A percentile compares a stretch with the other conserved stretches of the same genome.
phyloP scores from a whole-genome alignment of 2,888 invertebrate species.

The Cephus spinipes region DNA sequence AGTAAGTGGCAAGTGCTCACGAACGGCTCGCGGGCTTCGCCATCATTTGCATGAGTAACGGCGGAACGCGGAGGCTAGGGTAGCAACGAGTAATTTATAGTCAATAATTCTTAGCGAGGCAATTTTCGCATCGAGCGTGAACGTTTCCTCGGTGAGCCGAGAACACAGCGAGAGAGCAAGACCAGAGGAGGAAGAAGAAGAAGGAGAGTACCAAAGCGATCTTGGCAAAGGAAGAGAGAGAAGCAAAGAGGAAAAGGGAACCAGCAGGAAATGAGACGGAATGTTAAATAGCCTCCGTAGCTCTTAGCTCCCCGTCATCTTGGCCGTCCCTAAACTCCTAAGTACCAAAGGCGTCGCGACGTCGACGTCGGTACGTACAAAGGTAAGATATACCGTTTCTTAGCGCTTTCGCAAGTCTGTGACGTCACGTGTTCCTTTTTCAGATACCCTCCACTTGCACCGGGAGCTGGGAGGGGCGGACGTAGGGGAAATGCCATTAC shows the following conservation, averaged over 20 bases:
- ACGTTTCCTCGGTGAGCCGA: constrained; percentile 41
- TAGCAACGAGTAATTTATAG: constrained; percentile 55
- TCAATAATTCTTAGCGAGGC: constrained; percentile 58
- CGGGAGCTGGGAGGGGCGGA: background rate
- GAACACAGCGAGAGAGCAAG: constrained; percentile 25
- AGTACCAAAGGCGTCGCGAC: background rate
- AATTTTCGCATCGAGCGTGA: constrained; percentile 58
- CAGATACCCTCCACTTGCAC: background rate
- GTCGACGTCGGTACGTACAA: background rate
- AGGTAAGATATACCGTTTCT: background rate
- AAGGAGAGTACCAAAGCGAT: constrained; percentile 11
- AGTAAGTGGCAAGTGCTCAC: constrained; percentile 36
- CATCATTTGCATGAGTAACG: constrained; percentile 58
- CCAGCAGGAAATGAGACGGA: constrained; percentile 53
- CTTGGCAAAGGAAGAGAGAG: constrained; percentile 26
- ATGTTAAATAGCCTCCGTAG: constrained; percentile 52
- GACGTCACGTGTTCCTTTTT: background rate
- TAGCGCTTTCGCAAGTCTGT: background rate
- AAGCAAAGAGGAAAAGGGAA: constrained; percentile 22
- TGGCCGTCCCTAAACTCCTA: constrained; percentile 23
- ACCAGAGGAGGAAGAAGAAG: constrained; percentile 4
- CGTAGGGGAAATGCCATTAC: background rate
- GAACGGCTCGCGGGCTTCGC: constrained; percentile 33
- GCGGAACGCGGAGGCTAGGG: constrained; percentile 39
- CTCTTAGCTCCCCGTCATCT: constrained; percentile 28